phyloP scores from a whole-genome alignment of 2,797 vertebrate genomes.

The Botia kubotai region DNA sequence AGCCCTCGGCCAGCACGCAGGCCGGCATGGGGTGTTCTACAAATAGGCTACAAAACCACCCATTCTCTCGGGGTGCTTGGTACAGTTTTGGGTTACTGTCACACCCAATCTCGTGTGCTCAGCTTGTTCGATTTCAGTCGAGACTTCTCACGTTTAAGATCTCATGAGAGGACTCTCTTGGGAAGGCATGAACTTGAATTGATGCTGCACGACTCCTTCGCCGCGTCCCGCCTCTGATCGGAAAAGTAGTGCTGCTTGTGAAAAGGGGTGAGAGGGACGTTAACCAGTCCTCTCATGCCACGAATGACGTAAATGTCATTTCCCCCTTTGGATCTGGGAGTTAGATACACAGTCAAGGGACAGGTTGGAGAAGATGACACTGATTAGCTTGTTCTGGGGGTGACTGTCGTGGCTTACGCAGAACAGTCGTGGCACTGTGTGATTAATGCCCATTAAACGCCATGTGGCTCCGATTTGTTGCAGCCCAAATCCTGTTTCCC shows the following conservation, averaged over 20 bases:
- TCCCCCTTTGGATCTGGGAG: constrained; percentile 53
- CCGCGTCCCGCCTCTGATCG: not conserved
- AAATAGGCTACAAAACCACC: not conserved
- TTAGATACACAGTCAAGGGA: not conserved
- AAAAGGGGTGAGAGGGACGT: constrained; percentile 23
- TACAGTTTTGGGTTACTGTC: constrained; percentile 27
- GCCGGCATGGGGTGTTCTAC: constrained; percentile 23
- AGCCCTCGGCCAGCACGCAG: not conserved
- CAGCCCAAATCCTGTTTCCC: constrained; percentile 60
- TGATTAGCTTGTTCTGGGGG: constrained; percentile 52
- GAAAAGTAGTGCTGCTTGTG: constrained; percentile 30
- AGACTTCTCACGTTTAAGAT: constrained; percentile 18
- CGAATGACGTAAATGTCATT: constrained; percentile 52
- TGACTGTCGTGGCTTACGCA: constrained; percentile 45
- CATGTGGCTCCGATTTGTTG: constrained; percentile 60
- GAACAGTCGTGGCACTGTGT: constrained; percentile 46
- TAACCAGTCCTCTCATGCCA: constrained; percentile 35
- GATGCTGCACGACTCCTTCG: not conserved
- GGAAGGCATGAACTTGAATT: not conserved
- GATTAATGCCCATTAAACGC: constrained; percentile 64
- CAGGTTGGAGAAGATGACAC: constrained; percentile 51
- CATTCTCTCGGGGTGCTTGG: not conserved
- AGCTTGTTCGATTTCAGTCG: constrained; percentile 22
- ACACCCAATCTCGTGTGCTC: constrained; percentile 1
- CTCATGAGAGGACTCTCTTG: constrained; percentile 38